These are phyloP conservation scores for Poecile montanus DNA, from an alignment of 2,797 vertebrate genomes.

Conservation along the genomic window DNA sequence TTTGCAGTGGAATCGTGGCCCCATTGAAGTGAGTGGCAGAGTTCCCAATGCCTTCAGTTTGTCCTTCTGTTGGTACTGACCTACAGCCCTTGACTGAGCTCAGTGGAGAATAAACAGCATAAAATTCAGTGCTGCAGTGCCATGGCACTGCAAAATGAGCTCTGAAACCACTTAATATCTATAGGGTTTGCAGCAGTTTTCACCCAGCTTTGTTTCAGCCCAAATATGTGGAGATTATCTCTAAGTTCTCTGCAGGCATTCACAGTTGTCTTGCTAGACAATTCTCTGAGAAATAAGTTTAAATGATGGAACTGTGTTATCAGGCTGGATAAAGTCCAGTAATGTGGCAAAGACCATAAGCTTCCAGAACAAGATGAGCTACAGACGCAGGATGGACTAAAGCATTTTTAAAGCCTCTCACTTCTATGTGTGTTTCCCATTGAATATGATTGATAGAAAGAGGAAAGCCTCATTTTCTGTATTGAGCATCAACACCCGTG, in stretches of 20 bases:
- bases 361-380: background rate
- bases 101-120: background rate
- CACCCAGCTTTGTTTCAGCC: background rate
- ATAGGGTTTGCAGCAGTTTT: background rate
- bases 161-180: background rate
- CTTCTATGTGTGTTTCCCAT: background rate
- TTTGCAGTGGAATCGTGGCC: background rate
- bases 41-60: background rate
- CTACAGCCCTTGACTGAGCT: background rate
- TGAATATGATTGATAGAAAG: background rate
- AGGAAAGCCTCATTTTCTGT: background rate
- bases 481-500: accelerated
- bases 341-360: background rate
- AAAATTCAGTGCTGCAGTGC: background rate
- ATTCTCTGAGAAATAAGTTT: background rate
- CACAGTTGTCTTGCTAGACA: background rate
- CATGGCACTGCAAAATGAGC: accelerated
- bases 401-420: background rate
- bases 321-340: background rate
- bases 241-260: background rate
- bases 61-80: background rate
- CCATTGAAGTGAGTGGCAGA: background rate
- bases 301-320: background rate
- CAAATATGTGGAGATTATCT: background rate
- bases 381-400: background rate